Evolutionary conservation across 2,113 vertebrate species (phyloP).

Genomic region (Progne subis): DNA sequence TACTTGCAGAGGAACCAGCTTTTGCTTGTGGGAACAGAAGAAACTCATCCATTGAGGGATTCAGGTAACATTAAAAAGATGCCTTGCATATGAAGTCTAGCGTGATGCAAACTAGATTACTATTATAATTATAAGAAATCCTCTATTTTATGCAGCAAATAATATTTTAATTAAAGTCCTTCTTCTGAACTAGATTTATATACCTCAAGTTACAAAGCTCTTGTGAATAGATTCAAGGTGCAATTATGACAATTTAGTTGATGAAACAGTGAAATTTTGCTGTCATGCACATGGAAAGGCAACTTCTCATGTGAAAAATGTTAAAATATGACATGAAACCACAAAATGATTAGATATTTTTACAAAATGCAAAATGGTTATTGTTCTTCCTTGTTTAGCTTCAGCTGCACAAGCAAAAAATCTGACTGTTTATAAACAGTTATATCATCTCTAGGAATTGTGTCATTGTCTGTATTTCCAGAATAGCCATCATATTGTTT

Average conservation of each 20-base stretch:
- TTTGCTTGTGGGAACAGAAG: not conserved
- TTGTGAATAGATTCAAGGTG: conserved; percentile 3
- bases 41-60: not conserved
- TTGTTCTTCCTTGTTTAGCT: not conserved
- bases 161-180: not conserved
- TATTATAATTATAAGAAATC: not conserved
- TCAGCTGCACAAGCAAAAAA: not conserved
- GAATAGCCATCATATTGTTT: not conserved
- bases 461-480: not conserved
- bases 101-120: not conserved
- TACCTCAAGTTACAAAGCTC: not conserved
- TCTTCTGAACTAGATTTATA: not conserved
- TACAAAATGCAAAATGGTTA: not conserved
- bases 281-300: not conserved
- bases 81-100: not conserved
- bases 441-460: not conserved
- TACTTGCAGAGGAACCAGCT: not conserved
- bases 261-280: not conserved
- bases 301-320: not conserved
- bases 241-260: not conserved
- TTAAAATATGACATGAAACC: not conserved
- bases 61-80: not conserved
- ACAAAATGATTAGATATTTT: not conserved
- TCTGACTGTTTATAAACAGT: not conserved
- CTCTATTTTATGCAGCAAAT: not conserved